Evolutionary conservation across 2,797 vertebrate species (phyloP).

Genomic region (Leptoclinus maculatus): DNA sequence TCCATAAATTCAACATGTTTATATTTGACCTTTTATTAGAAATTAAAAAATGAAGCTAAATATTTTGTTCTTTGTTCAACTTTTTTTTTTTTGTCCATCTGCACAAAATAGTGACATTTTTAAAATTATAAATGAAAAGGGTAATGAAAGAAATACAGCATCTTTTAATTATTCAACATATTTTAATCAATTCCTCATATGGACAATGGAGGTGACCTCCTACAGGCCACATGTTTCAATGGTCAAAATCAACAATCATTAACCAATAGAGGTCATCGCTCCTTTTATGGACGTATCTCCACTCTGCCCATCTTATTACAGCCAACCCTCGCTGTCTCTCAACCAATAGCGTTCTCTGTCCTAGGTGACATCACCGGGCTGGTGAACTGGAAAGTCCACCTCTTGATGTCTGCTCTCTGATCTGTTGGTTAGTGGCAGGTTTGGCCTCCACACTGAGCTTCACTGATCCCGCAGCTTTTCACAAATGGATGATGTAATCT

Average conservation of each 20-base stretch:
- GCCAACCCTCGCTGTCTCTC: slow-evolving; percentile 34
- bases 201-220: not conserved
- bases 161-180: not conserved
- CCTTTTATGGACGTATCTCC: slow-evolving; percentile 35
- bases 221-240: not conserved
- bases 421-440: slow-evolving; percentile 39
- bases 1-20: not conserved
- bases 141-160: not conserved
- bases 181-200: not conserved
- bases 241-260: slow-evolving; percentile 8
- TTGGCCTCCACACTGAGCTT: slow-evolving; percentile 46
- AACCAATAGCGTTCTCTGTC: slow-evolving; percentile 40
- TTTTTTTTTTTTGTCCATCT: not conserved
- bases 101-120: not conserved
- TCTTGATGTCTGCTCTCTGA: slow-evolving; percentile 53
- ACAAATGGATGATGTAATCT: slow-evolving; percentile 42
- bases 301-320: slow-evolving; percentile 45
- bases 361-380: slow-evolving; percentile 54
- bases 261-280: slow-evolving; percentile 32
- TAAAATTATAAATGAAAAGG: not conserved
- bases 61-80: not conserved
- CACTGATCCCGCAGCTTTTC: slow-evolving; percentile 52
- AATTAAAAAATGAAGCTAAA: not conserved
- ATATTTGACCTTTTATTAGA: not conserved
- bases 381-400: slow-evolving; percentile 48